Percentiles rank a stretch among this genome's conserved stretches.
These are phyloP conservation scores for Turritopsis dohrnii DNA, from an alignment of 30 jellyfish, hydroid and myxozoan species.

Conservation along the genomic window DNA sequence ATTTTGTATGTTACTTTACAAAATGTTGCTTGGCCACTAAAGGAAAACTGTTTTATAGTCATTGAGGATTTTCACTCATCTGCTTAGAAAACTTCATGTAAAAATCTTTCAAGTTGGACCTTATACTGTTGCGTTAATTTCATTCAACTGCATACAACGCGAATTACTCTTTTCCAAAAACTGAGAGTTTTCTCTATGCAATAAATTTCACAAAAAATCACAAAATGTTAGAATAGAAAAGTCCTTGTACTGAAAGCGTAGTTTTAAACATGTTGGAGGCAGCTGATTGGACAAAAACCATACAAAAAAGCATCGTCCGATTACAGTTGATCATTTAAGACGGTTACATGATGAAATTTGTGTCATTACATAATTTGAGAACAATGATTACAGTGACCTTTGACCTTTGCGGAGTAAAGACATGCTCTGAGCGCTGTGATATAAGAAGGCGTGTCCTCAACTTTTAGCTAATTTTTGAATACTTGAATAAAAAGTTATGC, in stretches of 20 bases:
- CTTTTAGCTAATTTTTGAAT: no score
- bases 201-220: not conserved
- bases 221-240: not conserved
- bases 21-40: no score
- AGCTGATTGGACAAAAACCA: not conserved
- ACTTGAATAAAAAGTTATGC: no score
- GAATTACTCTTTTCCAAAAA: not conserved
- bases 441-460: no score
- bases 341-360: no score
- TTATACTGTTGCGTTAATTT: not conserved
- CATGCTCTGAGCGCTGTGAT: no score
- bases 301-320: not conserved
- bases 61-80: no score
- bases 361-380: not conserved
- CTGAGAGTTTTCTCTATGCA: not conserved
- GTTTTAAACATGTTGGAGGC: not conserved
- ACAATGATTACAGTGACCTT: not conserved
- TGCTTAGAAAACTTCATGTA: not conserved
- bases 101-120: not conserved
- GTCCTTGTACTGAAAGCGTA: not conserved
- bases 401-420: no score
- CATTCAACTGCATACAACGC: not conserved
- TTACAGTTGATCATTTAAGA: not conserved
- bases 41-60: no score
- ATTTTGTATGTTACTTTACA: no score